Evolutionary conservation across 2,888 invertebrate genomes (phyloP).

Genomic region (Actias luna): DNA sequence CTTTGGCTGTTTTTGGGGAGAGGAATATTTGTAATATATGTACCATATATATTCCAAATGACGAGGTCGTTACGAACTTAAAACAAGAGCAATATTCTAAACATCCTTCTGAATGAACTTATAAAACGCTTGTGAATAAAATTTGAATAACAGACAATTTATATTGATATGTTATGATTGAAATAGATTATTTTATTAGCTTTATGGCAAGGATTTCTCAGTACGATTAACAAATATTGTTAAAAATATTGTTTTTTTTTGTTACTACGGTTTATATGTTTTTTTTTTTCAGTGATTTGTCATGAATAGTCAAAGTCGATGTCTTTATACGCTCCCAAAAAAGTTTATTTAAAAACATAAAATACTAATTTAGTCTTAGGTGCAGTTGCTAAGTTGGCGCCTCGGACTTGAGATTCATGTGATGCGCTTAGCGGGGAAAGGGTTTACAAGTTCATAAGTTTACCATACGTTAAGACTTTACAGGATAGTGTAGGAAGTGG

Average conservation of each 20-base stretch:
- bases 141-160: too few species aligned
- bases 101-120: too few species aligned
- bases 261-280: background rate
- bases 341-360: background rate
- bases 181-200: background rate
- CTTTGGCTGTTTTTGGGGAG: too few species aligned
- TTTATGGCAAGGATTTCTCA: background rate
- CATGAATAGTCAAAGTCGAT: background rate
- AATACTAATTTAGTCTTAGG: slow-evolving; percentile 12
- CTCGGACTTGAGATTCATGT: slow-evolving; percentile 32
- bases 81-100: too few species aligned
- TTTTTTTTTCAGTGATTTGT: background rate
- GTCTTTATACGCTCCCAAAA: background rate
- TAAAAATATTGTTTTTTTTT: background rate
- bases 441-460: background rate
- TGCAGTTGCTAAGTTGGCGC: slow-evolving; percentile 50
- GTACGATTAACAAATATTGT: background rate
- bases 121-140: too few species aligned
- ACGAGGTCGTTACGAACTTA: too few species aligned
- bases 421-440: background rate
- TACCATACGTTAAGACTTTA: background rate
- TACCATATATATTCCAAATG: too few species aligned
- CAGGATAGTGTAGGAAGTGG: background rate
- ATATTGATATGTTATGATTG: too few species aligned
- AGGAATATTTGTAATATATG: too few species aligned